Evolutionary conservation across 2,113 vertebrate genomes (phyloP).

Genomic region (Equus quagga): DNA sequence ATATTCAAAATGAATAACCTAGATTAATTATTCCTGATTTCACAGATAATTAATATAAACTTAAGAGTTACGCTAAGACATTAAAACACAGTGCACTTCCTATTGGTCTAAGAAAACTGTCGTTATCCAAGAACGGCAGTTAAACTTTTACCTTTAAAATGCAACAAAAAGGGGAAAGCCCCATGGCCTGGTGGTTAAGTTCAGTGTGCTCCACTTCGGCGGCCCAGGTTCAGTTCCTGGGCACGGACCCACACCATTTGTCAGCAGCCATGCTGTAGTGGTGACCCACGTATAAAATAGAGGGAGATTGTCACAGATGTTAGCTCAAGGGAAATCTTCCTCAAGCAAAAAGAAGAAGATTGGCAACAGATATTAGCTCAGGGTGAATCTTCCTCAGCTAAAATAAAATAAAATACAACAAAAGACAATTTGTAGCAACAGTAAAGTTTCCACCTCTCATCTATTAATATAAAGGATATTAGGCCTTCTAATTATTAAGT

Average conservation of each 20-base stretch:
- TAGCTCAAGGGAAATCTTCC: too few relatives aligned
- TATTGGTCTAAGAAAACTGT: not conserved
- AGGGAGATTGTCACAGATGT: too few relatives aligned
- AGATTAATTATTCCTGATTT: not conserved
- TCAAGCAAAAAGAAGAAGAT: too few relatives aligned
- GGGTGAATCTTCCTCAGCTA: too few relatives aligned
- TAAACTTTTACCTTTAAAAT: not conserved
- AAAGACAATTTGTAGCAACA: not conserved
- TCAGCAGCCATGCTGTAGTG: too few relatives aligned
- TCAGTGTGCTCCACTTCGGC: too few relatives aligned
- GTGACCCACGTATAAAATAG: too few relatives aligned
- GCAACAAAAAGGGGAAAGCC: too few relatives aligned
- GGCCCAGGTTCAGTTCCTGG: too few relatives aligned
- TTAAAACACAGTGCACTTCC: not conserved
- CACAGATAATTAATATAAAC: not conserved
- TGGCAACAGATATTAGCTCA: too few relatives aligned
- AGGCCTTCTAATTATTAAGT: not conserved
- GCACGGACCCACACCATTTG: too few relatives aligned
- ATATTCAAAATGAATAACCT: not conserved
- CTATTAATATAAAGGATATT: not conserved
- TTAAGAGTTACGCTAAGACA: not conserved
- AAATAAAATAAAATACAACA: not conserved
- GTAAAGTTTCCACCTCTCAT: not conserved
- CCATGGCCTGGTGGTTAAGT: too few relatives aligned
- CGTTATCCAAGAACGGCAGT: not conserved